A percentile compares a stretch with the other conserved stretches of the same genome.
Conservation (phyloP, 2,888 invertebrate species). For the Pachliopta kotzebuea region DNA sequence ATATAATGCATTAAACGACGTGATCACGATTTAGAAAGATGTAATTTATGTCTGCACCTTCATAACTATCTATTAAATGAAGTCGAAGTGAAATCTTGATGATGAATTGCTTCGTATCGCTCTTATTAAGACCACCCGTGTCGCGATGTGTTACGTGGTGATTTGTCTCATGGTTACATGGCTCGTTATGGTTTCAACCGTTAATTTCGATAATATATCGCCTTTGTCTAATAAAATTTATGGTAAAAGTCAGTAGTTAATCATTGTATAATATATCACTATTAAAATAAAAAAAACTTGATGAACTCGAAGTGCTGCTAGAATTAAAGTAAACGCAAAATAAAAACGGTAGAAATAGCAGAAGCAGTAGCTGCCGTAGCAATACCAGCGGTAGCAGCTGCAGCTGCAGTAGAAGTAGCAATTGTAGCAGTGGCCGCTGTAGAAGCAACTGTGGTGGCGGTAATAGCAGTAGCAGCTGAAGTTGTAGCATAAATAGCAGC, state of each 20-base stretch:
- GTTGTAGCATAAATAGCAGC: too few relatives aligned
- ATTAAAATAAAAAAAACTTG: too few relatives aligned
- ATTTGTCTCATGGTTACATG: slow-evolving; percentile 56
- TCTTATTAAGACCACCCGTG: slow-evolving; percentile 60
- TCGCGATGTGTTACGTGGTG: slow-evolving; percentile 39
- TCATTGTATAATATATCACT: not conserved
- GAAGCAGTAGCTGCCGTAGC: too few relatives aligned
- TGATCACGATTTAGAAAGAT: slow-evolving; percentile 54
- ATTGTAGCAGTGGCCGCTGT: too few relatives aligned
- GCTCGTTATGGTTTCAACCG: slow-evolving; percentile 26
- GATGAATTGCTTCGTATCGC: slow-evolving; percentile 54
- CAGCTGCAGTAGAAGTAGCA: too few relatives aligned
- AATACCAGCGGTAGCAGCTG: too few relatives aligned
- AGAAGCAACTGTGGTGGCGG: too few relatives aligned
- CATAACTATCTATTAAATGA: slow-evolving; percentile 37
- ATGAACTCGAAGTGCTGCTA: too few relatives aligned
- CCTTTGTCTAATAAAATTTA: not conserved
- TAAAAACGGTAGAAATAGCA: too few relatives aligned
- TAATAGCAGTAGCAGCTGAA: too few relatives aligned
- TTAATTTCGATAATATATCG: not conserved
- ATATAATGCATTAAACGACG: slow-evolving; percentile 39
- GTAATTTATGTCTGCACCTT: slow-evolving; percentile 29
- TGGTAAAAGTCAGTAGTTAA: not conserved
- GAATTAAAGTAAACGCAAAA: too few relatives aligned
- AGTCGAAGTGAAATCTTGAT: slow-evolving; percentile 61